These are phyloP conservation scores for Tribolium castaneum DNA, from an alignment of 1,140 invertebrate genomes.

Conservation along the genomic window DNA sequence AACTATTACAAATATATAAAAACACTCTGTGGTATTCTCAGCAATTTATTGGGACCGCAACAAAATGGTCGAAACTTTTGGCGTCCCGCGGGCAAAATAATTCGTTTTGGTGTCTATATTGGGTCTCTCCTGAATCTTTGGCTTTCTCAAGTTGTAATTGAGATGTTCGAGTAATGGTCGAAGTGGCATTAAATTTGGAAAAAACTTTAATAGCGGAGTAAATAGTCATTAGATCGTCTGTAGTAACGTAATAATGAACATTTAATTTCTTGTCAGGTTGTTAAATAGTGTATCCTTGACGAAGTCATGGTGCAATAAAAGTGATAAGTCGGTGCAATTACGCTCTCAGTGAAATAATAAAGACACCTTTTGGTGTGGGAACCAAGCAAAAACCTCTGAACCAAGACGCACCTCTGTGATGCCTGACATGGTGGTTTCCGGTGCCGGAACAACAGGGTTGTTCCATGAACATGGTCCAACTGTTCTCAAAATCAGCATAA, in stretches of 20 bases:
- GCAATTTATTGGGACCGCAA: too few species aligned
- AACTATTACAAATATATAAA: too few species aligned
- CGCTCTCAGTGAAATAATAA: background rate
- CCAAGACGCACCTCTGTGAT: slow-evolving; percentile 61
- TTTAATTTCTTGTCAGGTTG: background rate
- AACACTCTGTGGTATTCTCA: too few species aligned
- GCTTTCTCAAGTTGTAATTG: background rate
- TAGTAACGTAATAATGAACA: background rate
- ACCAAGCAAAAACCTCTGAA: background rate
- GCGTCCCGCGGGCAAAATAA: too few species aligned
- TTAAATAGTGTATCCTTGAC: background rate
- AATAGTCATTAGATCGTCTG: background rate
- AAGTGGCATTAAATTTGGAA: background rate
- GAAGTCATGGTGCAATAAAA: background rate
- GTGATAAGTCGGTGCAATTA: background rate
- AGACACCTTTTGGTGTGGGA: background rate
- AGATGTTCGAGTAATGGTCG: background rate
- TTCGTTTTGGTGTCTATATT: too few species aligned
- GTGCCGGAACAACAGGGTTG: slow-evolving; percentile 61
- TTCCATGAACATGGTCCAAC: slow-evolving; percentile 64
- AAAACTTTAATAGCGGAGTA: background rate
- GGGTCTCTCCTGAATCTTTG: too few species aligned
- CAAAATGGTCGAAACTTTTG: too few species aligned
- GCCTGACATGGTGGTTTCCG: slow-evolving; percentile 61
- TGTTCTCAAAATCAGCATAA: slow-evolving; percentile 62